Evolutionary conservation across 2,113 vertebrate genomes (phyloP), one percentile per base, ranked within the genome.

Genomic region (Seriola rivoliana): DNA sequence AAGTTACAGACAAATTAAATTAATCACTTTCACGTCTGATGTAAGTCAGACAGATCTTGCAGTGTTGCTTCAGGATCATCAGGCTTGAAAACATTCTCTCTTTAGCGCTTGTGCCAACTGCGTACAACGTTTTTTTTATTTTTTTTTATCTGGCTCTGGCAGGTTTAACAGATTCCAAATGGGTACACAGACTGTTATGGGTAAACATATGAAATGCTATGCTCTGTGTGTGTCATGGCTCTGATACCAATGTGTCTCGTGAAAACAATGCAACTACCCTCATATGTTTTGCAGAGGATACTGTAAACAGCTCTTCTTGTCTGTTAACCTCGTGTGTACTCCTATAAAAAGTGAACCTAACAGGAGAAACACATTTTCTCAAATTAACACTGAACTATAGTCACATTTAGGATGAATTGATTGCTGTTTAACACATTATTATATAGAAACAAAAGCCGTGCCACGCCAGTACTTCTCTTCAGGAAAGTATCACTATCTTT

Each of bases 141-240:
- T 4, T 9, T 40, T 40, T 88, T 85, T 50, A 82, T 82, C 69
- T 34, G 71, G 71, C 76, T 68, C 84, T 71, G 17, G 23, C 59
- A 80, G 64, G 25, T 46, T 70, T 55, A 71, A 72, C 65, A 54
- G 66, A 55, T 76, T 76, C 67, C 57, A 84, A 82, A 82, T 67
- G 81, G 57, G 32, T 32, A 7, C 40, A 42, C 74, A 80, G 79
- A 80, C 55, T 84, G 71, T 91, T 85, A 67, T 89, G 74, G 68
- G 58, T 85, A 83, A 81, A 91, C 82, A 80, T 62, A 54, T 10
- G 38, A 84, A 60, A 75, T 75, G 55, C 4, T 29, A 12, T 36
- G 77, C 21, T 29, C 23, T 52, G 69, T 75, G 50, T 71, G 66
- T 58, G 54, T 55, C 50, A 78, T 6, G 10, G 52, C 50, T 80